A percentile compares a stretch with the other conserved stretches of the same genome.
Conservation (phyloP, 1,140 invertebrate species). For the Lordiphosa collinella region DNA sequence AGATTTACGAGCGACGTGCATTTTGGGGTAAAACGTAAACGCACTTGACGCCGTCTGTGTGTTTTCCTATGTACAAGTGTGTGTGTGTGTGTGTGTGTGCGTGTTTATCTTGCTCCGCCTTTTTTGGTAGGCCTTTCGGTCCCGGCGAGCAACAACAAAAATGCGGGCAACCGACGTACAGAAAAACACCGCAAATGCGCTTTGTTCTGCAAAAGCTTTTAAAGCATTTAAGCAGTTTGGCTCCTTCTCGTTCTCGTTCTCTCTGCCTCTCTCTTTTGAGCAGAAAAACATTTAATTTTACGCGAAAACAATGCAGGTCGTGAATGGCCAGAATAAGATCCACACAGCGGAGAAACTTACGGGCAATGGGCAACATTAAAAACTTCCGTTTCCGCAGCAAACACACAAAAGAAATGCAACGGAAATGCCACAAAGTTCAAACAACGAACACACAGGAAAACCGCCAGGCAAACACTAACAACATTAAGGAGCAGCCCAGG, state of each 20-base stretch:
- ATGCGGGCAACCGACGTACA: constrained; percentile 49
- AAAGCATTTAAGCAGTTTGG: constrained; percentile 40
- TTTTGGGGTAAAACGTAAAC: constrained; percentile 65
- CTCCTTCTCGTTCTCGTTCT: background rate
- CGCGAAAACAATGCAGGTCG: constrained; percentile 50
- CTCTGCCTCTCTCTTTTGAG: constrained; percentile 1
- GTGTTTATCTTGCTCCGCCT: constrained; percentile 61
- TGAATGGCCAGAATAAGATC: constrained; percentile 9
- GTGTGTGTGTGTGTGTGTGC: constrained; percentile 10
- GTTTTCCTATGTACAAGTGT: constrained; percentile 2
- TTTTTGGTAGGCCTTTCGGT: constrained; percentile 54
- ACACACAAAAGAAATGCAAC: constrained; percentile 67
- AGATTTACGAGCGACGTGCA: constrained; percentile 70
- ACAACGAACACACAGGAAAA: constrained; percentile 58
- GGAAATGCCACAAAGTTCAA: constrained; percentile 76
- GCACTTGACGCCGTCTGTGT: constrained; percentile 45
- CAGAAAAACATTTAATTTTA: constrained; percentile 65
- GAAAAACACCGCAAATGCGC: constrained; percentile 24
- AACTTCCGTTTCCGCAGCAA: constrained; percentile 68
- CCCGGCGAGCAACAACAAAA: constrained; percentile 60
- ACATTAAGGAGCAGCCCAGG: constrained; percentile 46
- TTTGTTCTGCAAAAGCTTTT: constrained; percentile 19
- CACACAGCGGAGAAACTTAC: constrained; percentile 33
- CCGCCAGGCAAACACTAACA: constrained; percentile 70
- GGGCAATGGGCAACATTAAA: constrained; percentile 72